Evolutionary conservation across 2,888 invertebrate species (phyloP).

Genomic region (Horisme vitalbata): DNA sequence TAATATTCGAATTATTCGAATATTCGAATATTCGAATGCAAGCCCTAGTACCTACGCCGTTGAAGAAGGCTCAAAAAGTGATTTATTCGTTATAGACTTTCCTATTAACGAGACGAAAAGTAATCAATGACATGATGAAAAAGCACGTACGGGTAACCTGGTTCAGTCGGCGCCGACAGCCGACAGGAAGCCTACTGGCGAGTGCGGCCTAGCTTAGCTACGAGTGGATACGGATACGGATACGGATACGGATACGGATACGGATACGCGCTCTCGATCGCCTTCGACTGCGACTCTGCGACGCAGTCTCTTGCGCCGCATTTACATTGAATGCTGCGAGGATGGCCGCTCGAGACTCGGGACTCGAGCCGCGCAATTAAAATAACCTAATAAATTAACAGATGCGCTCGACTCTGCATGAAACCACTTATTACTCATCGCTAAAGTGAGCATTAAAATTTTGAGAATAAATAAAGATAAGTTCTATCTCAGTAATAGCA

Average conservation of each 20-base stretch:
- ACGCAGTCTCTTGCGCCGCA: too few relatives aligned
- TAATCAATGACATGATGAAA: too few relatives aligned
- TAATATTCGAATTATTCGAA: too few relatives aligned
- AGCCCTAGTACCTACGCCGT: too few relatives aligned
- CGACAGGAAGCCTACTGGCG: too few relatives aligned
- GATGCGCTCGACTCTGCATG: slow-evolving; percentile 39
- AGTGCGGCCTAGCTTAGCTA: too few relatives aligned
- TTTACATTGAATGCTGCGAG: slow-evolving; percentile 75
- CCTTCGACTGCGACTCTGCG: slow-evolving; percentile 64
- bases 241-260: too few relatives aligned
- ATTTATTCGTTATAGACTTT: too few relatives aligned
- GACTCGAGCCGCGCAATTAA: slow-evolving; percentile 68
- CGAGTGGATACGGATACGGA: too few relatives aligned
- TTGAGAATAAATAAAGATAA: background rate
- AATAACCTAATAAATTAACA: slow-evolving; percentile 74
- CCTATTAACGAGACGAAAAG: too few relatives aligned
- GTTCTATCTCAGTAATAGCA: background rate
- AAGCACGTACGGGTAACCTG: background rate
- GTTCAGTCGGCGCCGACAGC: slow-evolving; percentile 2
- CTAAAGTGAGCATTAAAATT: slow-evolving; percentile 19
- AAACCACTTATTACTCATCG: slow-evolving; percentile 27
- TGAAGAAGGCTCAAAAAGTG: too few relatives aligned
- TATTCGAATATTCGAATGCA: too few relatives aligned
- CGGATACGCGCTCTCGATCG: slow-evolving; percentile 45
- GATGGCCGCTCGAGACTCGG: slow-evolving; percentile 8